These are phyloP conservation scores for Chrosomus eos DNA, from an alignment of 2,797 vertebrate genomes.

Conservation along the genomic window DNA sequence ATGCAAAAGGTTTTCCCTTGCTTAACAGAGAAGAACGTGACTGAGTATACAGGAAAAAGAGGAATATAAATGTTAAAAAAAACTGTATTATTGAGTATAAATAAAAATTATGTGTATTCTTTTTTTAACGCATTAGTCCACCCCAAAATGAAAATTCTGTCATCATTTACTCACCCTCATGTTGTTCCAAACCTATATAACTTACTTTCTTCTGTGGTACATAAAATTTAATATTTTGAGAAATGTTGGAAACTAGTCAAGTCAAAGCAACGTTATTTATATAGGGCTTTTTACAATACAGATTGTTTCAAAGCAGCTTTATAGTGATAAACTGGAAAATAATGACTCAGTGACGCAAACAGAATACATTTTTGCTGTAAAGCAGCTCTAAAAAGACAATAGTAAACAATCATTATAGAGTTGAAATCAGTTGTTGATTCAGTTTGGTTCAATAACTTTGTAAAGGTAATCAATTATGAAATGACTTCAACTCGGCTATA, in stretches of 20 bases:
- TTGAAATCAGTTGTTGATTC: too few species aligned
- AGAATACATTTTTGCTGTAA: too few species aligned
- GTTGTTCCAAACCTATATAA: neutral
- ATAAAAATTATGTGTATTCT: neutral
- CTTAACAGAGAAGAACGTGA: constrained; percentile 20
- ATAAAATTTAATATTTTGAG: neutral
- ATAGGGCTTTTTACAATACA: too few species aligned
- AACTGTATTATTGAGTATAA: neutral
- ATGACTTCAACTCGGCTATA: neutral
- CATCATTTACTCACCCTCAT: neutral
- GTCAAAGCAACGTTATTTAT: too few species aligned
- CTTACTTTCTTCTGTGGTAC: neutral
- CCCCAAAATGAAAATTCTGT: neutral
- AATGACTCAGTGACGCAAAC: too few species aligned
- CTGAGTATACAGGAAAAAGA: constrained; percentile 2
- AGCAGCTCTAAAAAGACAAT: too few species aligned
- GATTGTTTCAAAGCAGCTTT: too few species aligned
- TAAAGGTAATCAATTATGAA: too few species aligned
- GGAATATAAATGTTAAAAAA: neutral
- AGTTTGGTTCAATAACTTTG: too few species aligned
- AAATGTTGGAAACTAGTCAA: neutral
- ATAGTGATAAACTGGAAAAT: too few species aligned
- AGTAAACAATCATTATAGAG: too few species aligned
- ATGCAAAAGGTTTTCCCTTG: constrained; percentile 14
- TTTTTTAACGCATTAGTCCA: neutral